Evolutionary conservation across 2,888 invertebrate genomes (phyloP), one percentile per base, ranked within the genome.

Genomic region (Gastracanthus pulcherrimus): DNA sequence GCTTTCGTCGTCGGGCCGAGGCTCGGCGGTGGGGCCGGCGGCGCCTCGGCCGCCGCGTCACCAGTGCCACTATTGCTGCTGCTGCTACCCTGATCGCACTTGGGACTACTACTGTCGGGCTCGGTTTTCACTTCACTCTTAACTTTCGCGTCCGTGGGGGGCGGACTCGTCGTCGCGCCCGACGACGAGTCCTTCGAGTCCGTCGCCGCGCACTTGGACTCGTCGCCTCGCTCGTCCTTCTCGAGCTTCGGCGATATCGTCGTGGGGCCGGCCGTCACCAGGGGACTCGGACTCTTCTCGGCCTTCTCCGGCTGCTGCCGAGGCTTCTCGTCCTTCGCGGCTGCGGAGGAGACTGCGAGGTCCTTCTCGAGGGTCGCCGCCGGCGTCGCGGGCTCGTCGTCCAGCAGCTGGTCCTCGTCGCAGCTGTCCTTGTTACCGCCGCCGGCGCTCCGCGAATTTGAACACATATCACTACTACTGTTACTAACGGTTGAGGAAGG

Each of bases 401-500:
- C 51, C 19, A 83, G n/a, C n/a, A n/a, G 11, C 31, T 83, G 76
- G 64, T 79, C 81, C 31, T 77, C 82, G 41, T 34, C n/a, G n/a
- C n/a, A 78, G 62, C 41, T 55, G 38, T 62, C n/a, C 29, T 41
- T 82, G 51, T 55, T 38, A 76, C 72, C 19, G 19, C 4, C 41
- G 31, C 51, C 29, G 67, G 64, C 48, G 23, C 45, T 78, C 48
- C 75, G 77, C 74, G 88, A 87, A 87, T 88, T 90, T 91, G 91
- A 91, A 91, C 91, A 91, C 91, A 91, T 91, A 88, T 91, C 90
- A 89, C 89, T 90, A 88, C 80, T 86, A 84, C 85, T 86, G 83
- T 48, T 83, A 85, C 87, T 88, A 88, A 87, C 88, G 90, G 89
- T 89, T 87, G 90, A 89, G 88, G 91, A 91, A 91, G 91, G 91